Evolutionary conservation across 2,113 vertebrate species (phyloP).

Genomic region (Montifringilla adamsi): DNA sequence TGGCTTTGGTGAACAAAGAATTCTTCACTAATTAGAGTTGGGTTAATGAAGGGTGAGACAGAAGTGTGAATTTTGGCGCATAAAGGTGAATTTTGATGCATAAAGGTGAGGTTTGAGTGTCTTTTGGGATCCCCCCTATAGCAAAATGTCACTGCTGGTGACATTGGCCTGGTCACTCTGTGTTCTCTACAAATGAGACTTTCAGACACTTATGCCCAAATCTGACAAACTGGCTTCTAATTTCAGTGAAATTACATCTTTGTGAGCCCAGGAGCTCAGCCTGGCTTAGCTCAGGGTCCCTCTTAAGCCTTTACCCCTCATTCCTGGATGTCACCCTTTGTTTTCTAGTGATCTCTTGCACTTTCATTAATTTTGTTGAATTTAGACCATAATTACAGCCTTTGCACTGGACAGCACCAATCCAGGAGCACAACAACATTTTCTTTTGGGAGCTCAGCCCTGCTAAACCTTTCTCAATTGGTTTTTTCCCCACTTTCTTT

Average conservation of each 20-base stretch:
- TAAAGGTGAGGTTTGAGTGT: not conserved
- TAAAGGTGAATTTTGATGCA: not conserved
- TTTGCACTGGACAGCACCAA: not conserved
- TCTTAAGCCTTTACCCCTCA: not conserved
- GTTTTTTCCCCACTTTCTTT: not conserved
- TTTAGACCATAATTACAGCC: not conserved
- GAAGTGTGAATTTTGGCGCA: not conserved
- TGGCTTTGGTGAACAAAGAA: not conserved
- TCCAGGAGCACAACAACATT: not conserved
- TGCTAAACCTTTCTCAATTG: not conserved
- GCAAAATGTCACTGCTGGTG: not conserved
- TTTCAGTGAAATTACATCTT: not conserved
- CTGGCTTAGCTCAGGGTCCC: not conserved
- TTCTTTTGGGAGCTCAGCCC: not conserved
- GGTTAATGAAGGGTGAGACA: not conserved
- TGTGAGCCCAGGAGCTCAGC: not conserved
- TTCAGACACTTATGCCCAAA: not conserved
- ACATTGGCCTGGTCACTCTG: not conserved
- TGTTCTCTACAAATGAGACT: rapidly evolving
- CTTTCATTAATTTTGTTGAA: not conserved
- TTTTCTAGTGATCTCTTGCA: not conserved
- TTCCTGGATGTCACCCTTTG: not conserved
- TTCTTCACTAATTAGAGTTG: not conserved
- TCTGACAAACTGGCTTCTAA: not conserved
- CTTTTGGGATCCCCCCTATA: not conserved